These are phyloP conservation scores for Cryptotermes secundus DNA, from an alignment of 1,140 invertebrate genomes.

Conservation along the genomic window DNA sequence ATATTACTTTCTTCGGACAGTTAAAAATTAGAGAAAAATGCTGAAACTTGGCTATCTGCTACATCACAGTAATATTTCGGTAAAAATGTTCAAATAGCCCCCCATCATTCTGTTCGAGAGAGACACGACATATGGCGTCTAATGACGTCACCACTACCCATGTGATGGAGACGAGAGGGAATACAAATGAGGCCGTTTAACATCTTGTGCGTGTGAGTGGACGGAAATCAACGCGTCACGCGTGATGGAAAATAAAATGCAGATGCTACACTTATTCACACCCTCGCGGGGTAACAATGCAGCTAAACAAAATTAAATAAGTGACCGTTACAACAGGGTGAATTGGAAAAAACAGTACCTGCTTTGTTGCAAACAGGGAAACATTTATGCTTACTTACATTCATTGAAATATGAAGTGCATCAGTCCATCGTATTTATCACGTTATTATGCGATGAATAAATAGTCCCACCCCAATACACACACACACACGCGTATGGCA, in stretches of 20 bases:
- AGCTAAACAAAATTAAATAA: not conserved
- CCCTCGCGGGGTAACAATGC: not conserved
- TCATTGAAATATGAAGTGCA: too few relatives aligned
- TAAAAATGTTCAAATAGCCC: slow-evolving; percentile 12
- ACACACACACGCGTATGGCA: too few relatives aligned
- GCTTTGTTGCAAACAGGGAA: too few relatives aligned
- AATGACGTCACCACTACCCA: not conserved
- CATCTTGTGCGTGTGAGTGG: not conserved
- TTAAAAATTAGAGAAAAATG: not conserved
- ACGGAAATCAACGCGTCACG: not conserved
- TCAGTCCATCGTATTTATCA: too few relatives aligned
- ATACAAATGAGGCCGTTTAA: slow-evolving; percentile 1
- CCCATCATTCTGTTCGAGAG: not conserved
- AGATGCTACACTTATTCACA: not conserved
- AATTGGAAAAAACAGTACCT: not conserved
- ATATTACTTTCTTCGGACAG: not conserved
- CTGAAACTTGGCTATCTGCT: not conserved
- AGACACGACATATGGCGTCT: not conserved
- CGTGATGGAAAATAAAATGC: not conserved
- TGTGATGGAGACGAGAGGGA: not conserved
- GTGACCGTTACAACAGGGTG: not conserved
- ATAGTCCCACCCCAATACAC: too few relatives aligned
- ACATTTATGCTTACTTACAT: too few relatives aligned
- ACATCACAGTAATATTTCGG: not conserved
- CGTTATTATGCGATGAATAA: too few relatives aligned